Evolutionary conservation across 2,113 vertebrate genomes (phyloP).

Genomic region (chimpanzee (Pan troglodytes)): NHGRI_mPanTro3-v2.1_pri NC_072398.2:146218001-146218500

Average conservation of each 20-base stretch:
- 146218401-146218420: neutral
- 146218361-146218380: neutral
- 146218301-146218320: neutral
- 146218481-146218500: neutral
- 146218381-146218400: neutral
- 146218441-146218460: neutral
- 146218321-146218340: neutral
- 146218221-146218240: neutral
- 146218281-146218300: neutral
- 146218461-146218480: neutral
- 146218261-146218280: neutral
- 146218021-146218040: neutral
- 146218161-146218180: neutral
- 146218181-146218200: neutral
- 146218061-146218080: neutral
- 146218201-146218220: neutral
- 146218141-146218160: neutral
- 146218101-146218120: neutral
- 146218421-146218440: neutral
- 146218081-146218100: neutral
- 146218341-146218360: neutral
- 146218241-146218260: neutral
- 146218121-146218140: neutral
- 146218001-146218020: neutral
- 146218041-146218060: neutral